Evolutionary conservation across 2,113 vertebrate genomes (phyloP).

Genomic region (Charina bottae): DNA sequence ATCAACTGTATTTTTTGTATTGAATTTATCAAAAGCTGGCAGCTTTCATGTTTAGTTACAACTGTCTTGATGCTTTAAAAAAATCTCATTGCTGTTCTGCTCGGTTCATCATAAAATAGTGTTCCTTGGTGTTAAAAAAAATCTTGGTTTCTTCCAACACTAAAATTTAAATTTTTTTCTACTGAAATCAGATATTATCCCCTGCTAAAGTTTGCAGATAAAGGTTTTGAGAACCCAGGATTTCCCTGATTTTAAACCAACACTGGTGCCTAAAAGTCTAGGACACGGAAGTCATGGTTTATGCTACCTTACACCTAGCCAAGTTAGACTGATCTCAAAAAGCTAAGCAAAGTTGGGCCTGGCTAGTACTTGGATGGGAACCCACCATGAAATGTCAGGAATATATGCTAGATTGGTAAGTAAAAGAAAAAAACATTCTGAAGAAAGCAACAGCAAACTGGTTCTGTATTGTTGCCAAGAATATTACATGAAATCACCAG

Average conservation of each 20-base stretch:
- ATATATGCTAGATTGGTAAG: too few species aligned
- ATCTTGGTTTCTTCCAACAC: background rate
- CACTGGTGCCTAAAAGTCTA: background rate
- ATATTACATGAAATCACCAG: too few species aligned
- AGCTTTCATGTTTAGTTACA: background rate
- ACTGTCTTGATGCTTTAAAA: background rate
- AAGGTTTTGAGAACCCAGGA: background rate
- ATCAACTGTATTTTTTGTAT: background rate
- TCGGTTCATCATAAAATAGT: background rate
- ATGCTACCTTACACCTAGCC: too few species aligned
- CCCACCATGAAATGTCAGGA: too few species aligned
- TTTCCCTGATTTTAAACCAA: background rate
- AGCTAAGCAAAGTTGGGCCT: too few species aligned
- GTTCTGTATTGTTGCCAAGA: too few species aligned
- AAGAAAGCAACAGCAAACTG: too few species aligned
- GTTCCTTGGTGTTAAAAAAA: background rate
- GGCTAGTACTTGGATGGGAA: too few species aligned
- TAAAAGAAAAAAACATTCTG: too few species aligned
- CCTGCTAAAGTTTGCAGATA: background rate
- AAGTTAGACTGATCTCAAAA: too few species aligned
- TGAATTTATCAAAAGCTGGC: background rate
- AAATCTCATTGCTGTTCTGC: background rate
- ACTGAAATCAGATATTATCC: background rate
- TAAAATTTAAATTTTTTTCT: background rate
- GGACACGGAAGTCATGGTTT: too few species aligned